phyloP scores from a whole-genome alignment of 2,888 invertebrate genomes.

The Xestia xanthographa region DNA sequence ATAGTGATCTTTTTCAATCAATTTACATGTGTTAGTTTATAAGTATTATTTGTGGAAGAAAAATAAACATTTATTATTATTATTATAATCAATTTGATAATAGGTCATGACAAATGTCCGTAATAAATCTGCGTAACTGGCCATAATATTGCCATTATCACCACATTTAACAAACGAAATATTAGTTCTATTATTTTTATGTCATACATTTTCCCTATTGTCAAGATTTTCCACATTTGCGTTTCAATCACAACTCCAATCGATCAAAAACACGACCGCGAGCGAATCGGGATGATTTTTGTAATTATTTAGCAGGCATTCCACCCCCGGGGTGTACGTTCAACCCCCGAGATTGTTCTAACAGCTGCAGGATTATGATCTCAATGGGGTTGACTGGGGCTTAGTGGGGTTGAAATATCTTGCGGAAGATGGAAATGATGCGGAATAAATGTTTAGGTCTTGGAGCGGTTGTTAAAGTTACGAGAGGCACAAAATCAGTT shows the following conservation, averaged over 20 bases:
- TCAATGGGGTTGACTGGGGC: slow-evolving; percentile 30
- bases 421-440: slow-evolving; percentile 21
- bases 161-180: background rate
- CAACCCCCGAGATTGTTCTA: slow-evolving; percentile 46
- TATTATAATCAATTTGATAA: too few relatives aligned
- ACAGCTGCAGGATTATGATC: slow-evolving; percentile 58
- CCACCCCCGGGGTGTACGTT: slow-evolving; percentile 13
- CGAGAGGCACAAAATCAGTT: background rate
- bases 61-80: too few relatives aligned
- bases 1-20: too few relatives aligned
- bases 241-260: slow-evolving; percentile 56
- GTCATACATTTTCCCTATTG: background rate
- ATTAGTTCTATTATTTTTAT: background rate
- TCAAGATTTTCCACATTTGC: slow-evolving; percentile 19
- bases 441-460: slow-evolving; percentile 9
- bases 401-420: slow-evolving; percentile 44
- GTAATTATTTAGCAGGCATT: slow-evolving; percentile 62
- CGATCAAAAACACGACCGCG: slow-evolving; percentile 46
- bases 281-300: slow-evolving; percentile 37
- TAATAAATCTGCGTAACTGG: background rate
- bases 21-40: too few relatives aligned
- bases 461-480: background rate
- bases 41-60: too few relatives aligned
- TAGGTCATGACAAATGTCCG: too few relatives aligned
- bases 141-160: background rate